Conservation (phyloP, 2,113 vertebrate species). For the Oncorhynchus clarkii region DNA sequence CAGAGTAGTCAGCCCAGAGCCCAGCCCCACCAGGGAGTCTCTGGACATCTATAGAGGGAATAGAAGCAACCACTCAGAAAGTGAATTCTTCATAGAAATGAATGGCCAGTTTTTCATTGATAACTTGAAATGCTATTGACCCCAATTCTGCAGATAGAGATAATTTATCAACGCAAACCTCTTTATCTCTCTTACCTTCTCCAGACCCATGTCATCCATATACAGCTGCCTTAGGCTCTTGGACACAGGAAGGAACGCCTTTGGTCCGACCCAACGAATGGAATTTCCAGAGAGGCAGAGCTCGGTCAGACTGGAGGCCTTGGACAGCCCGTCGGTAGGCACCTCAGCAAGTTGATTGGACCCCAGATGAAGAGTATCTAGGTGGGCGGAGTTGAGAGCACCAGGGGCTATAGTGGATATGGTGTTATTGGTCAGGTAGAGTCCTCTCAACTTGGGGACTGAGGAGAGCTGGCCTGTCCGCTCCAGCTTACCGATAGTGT, state of each 20-base stretch:
- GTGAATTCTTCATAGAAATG: too few relatives aligned
- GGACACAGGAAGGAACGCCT: constrained; percentile 71
- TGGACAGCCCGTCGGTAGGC: constrained; percentile 70
- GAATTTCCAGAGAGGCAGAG: constrained; percentile 82
- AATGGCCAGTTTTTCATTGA: too few relatives aligned
- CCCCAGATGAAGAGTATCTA: constrained; percentile 82
- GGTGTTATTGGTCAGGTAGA: constrained; percentile 79
- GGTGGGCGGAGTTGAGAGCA: constrained; percentile 67
- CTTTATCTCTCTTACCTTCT: constrained; percentile 66
- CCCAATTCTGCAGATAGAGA: too few relatives aligned
- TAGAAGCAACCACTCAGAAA: too few relatives aligned
- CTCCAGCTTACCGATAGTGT: constrained; percentile 69
- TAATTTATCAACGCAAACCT: too few relatives aligned
- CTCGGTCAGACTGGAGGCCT: constrained; percentile 71
- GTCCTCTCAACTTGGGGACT: constrained; percentile 67
- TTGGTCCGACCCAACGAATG: constrained; percentile 63
- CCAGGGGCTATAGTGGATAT: constrained; percentile 60
- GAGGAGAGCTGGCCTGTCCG: constrained; percentile 65
- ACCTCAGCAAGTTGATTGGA: constrained; percentile 78
- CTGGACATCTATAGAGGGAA: constrained; percentile 63
- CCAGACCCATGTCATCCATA: constrained; percentile 78
- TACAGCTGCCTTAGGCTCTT: constrained; percentile 80
- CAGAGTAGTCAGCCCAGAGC: constrained; percentile 73
- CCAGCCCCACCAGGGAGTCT: constrained; percentile 76
- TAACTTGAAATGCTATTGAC: too few relatives aligned